Percentiles rank a stretch among this genome's conserved stretches.
These are phyloP conservation scores for Pheucticus melanocephalus DNA, from an alignment of 2,113 vertebrate species.

Conservation along the genomic window DNA sequence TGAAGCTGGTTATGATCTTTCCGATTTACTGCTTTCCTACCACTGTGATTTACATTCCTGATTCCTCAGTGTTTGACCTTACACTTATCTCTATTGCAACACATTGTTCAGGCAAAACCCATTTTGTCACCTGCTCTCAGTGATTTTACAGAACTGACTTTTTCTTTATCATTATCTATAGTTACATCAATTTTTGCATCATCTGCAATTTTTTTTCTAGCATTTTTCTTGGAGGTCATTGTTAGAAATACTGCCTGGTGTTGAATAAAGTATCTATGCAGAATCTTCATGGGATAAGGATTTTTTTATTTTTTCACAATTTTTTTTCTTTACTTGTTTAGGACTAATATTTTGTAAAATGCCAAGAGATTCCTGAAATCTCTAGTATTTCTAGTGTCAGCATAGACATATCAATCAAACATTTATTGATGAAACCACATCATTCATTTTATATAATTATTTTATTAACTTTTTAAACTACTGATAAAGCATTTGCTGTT, in stretches of 20 bases:
- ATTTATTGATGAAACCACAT: background rate
- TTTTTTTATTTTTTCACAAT: background rate
- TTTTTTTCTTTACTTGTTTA: background rate
- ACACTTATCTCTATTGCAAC: background rate
- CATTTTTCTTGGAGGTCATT: background rate
- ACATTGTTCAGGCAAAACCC: background rate
- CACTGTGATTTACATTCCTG: background rate
- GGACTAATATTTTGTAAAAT: background rate
- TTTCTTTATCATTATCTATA: slow-evolving; percentile 3
- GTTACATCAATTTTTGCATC: slow-evolving; percentile 4
- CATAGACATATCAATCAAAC: background rate
- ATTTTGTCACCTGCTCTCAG: background rate
- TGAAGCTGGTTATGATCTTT: background rate
- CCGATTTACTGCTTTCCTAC: background rate
- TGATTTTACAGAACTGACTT: background rate
- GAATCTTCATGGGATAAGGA: background rate
- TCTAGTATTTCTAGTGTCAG: background rate
- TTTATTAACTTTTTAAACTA: background rate
- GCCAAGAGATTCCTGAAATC: background rate
- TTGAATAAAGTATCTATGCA: background rate
- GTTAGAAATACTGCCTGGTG: background rate
- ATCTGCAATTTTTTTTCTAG: background rate
- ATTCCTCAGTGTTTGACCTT: background rate
- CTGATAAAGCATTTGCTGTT: background rate
- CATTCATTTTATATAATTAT: background rate